Evolutionary conservation across 1,140 invertebrate genomes (phyloP).

Genomic region (Leptinotarsa undecemlineata): DNA sequence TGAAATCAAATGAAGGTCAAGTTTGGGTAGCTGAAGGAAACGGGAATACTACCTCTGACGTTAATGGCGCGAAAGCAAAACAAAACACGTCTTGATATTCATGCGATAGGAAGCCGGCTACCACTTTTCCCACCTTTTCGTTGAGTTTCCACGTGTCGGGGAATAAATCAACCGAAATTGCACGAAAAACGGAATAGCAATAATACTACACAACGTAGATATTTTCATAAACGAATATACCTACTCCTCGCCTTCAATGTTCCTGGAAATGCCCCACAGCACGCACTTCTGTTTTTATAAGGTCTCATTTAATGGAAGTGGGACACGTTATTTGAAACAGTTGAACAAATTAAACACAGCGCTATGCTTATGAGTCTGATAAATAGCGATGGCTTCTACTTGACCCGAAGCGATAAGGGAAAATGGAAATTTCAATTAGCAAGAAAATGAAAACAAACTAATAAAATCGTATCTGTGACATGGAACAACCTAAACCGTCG

Average conservation of each 20-base stretch:
- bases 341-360: constrained; percentile 8
- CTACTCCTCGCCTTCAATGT: not conserved
- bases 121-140: not conserved
- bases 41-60: not conserved
- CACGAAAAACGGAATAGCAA: constrained; percentile 2
- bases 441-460: not conserved
- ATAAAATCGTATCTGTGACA: not conserved
- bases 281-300: not conserved
- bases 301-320: not conserved
- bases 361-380: not conserved
- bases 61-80: not conserved
- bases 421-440: constrained; percentile 6
- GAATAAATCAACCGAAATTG: not conserved
- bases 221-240: constrained; percentile 1
- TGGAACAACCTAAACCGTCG: not conserved
- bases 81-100: not conserved
- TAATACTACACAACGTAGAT: not conserved
- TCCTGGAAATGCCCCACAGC: not conserved
- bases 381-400: constrained; percentile 1
- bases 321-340: constrained; percentile 2
- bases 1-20: too few relatives aligned
- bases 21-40: too few relatives aligned
- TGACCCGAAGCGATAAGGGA: not conserved
- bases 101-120: not conserved
- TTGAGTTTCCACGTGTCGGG: not conserved